These are phyloP conservation scores for Hippolais icterina DNA, from an alignment of 2,113 vertebrate species.

Conservation along the genomic window DNA sequence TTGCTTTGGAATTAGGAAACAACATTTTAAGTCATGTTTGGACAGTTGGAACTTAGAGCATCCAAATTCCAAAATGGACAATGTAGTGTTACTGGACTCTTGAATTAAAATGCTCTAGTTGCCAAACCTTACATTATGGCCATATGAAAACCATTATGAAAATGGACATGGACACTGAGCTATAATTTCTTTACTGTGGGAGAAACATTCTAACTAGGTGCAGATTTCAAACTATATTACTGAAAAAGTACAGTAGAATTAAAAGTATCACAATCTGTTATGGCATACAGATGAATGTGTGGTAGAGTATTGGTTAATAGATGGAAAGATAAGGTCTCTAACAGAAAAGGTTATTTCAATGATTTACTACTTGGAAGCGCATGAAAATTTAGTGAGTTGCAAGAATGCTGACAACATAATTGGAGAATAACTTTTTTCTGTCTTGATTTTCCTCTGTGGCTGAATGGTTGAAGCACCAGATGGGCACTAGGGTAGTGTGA, in stretches of 20 bases:
- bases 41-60: neutral
- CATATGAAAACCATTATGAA: neutral
- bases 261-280: neutral
- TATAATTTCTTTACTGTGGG: neutral
- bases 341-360: neutral
- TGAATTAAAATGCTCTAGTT: neutral
- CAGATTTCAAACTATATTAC: neutral
- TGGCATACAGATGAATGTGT: neutral
- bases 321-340: neutral
- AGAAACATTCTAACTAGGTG: neutral
- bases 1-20: neutral
- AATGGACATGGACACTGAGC: neutral
- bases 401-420: conserved; percentile 16
- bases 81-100: neutral
- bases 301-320: neutral
- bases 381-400: neutral
- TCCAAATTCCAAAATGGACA: neutral
- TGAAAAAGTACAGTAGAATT: neutral
- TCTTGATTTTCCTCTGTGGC: conserved; percentile 26
- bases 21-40: neutral
- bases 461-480: conserved; percentile 13
- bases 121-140: neutral
- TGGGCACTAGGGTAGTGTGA: neutral
- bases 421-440: neutral
- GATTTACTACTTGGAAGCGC: neutral